Conservation (phyloP, 2,113 vertebrate species). For the Alexandromys fortis region DNA sequence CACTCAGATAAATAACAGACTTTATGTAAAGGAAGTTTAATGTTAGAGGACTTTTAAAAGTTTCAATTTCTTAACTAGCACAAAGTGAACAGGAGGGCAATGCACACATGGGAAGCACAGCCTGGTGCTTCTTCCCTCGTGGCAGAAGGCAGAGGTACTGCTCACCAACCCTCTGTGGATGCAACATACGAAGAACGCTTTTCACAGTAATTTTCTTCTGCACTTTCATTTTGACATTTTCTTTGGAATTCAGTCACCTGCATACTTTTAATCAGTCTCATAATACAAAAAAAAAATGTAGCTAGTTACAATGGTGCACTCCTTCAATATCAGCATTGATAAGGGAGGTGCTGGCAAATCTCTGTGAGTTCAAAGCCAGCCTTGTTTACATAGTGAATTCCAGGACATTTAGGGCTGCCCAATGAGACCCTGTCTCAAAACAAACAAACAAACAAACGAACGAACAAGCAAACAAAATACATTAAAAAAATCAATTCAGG, state of each 20-base stretch:
- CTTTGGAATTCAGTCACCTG: conserved; percentile 36
- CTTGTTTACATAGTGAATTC: background rate
- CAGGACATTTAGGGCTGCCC: background rate
- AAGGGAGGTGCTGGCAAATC: background rate
- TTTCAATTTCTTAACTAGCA: background rate
- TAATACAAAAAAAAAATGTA: background rate
- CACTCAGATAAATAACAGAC: background rate
- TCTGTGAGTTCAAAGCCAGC: background rate
- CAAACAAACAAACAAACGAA: background rate
- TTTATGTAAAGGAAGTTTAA: conserved; percentile 34
- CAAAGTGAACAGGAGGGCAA: background rate
- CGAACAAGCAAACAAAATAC: background rate
- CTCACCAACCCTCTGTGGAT: background rate
- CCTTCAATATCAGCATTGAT: background rate
- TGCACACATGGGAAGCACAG: background rate
- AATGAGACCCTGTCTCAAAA: background rate
- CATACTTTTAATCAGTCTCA: background rate
- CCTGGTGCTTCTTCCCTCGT: background rate
- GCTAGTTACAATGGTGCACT: background rate
- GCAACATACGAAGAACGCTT: background rate
- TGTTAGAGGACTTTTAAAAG: conserved; percentile 1
- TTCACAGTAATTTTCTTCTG: conserved; percentile 41
- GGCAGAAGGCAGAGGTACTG: background rate
- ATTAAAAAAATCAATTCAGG: background rate
- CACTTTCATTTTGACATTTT: conserved; percentile 38